These are phyloP conservation scores for Cyrtorhinus lividipennis DNA, from an alignment of 1,140 invertebrate genomes.

Conservation along the genomic window DNA sequence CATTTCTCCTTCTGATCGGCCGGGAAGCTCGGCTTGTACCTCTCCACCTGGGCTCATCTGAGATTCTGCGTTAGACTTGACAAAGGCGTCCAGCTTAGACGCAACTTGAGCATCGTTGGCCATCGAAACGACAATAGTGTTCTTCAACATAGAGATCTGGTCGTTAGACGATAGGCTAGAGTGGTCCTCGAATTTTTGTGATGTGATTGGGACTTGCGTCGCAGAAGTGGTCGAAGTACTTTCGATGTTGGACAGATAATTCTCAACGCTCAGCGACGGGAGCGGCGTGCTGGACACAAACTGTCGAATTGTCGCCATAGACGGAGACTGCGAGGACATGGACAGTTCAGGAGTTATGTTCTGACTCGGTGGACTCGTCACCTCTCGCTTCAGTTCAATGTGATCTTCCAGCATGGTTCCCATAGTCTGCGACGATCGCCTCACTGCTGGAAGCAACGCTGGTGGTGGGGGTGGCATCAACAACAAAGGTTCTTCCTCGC, in stretches of 20 bases:
- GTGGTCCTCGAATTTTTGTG: not conserved
- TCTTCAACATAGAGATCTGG: not conserved
- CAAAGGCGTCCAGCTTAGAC: slow-evolving; percentile 44
- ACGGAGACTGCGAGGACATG: slow-evolving; percentile 26
- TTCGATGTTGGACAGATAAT: slow-evolving; percentile 41
- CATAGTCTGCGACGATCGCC: not conserved
- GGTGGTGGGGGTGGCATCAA: slow-evolving; percentile 21
- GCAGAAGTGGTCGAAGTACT: not conserved
- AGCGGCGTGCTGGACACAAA: slow-evolving; percentile 32
- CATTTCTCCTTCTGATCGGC: not conserved
- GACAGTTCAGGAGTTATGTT: slow-evolving; percentile 31
- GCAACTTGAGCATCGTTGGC: slow-evolving; percentile 26
- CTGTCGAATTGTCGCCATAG: slow-evolving; percentile 28
- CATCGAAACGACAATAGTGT: not conserved
- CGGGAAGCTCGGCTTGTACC: not conserved
- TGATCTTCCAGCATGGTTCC: not conserved
- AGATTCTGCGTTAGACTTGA: slow-evolving; percentile 45
- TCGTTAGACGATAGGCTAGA: not conserved
- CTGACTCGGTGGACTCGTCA: slow-evolving; percentile 27
- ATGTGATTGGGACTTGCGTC: not conserved
- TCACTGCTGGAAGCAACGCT: slow-evolving; percentile 14
- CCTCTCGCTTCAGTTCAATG: slow-evolving; percentile 24
- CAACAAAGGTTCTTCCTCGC: slow-evolving; percentile 20
- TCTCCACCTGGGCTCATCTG: slow-evolving; percentile 26
- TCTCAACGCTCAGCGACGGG: slow-evolving; percentile 41